phyloP scores from a whole-genome alignment of 2,797 vertebrate species.

The Buphagus erythrorhynchus region DNA sequence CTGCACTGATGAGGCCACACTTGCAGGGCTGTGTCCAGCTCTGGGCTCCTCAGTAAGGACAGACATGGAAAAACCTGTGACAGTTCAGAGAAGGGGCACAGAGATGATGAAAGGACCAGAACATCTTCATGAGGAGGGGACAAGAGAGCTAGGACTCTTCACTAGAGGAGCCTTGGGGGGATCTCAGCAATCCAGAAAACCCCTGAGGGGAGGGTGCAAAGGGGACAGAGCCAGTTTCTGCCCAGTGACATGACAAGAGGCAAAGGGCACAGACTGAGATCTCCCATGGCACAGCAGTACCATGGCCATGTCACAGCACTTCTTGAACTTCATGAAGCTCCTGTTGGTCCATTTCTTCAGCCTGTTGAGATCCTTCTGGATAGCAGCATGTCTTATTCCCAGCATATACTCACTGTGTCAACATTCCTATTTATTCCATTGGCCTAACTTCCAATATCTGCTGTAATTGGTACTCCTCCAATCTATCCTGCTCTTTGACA shows the following conservation, averaged over 20 bases:
- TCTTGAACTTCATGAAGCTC: background rate
- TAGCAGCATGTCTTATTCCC: background rate
- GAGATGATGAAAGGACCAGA: background rate
- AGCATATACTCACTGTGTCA: fast-evolving
- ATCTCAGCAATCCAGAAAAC: background rate
- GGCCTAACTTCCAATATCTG: background rate
- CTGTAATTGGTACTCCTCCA: background rate
- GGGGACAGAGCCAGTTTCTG: background rate
- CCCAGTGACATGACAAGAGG: background rate
- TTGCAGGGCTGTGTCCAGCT: background rate
- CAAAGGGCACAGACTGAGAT: background rate
- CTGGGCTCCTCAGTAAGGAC: background rate
- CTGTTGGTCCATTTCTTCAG: background rate
- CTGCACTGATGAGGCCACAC: background rate
- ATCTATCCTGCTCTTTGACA: background rate
- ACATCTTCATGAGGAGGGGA: background rate
- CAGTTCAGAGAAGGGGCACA: background rate
- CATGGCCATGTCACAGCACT: fast-evolving
- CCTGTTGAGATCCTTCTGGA: background rate
- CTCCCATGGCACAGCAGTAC: no score
- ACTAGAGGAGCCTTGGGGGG: background rate
- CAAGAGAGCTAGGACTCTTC: background rate
- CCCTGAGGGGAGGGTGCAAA: background rate
- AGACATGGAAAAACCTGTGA: background rate
- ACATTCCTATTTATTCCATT: background rate